phyloP scores from a whole-genome alignment of 2,888 invertebrate species.

The Acanthacorydalis orientalis region DNA sequence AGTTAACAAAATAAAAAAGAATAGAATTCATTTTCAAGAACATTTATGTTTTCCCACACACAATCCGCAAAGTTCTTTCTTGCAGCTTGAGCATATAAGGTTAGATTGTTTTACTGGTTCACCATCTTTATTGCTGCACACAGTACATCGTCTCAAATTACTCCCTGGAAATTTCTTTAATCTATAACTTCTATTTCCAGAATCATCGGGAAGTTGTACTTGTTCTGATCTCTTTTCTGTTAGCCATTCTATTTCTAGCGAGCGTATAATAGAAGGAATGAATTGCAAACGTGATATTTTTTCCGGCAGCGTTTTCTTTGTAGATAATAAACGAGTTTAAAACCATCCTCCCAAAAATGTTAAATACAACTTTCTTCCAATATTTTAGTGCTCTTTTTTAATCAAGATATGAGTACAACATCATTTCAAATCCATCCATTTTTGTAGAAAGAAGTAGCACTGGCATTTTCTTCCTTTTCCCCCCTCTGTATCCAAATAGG shows the following conservation, averaged over 20 bases:
- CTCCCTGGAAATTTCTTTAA: not conserved
- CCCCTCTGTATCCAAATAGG: no score
- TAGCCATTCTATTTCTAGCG: slow-evolving; percentile 12
- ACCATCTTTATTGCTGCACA: not conserved
- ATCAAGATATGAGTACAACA: no score
- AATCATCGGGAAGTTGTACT: not conserved
- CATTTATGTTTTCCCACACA: slow-evolving; percentile 9
- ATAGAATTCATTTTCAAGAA: no score
- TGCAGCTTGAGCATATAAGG: slow-evolving; percentile 10
- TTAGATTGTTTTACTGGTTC: not conserved
- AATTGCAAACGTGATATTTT: slow-evolving; percentile 13
- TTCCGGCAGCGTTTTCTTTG: slow-evolving; percentile 9
- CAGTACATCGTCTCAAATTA: not conserved
- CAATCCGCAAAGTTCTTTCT: slow-evolving; percentile 11
- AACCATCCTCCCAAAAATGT: slow-evolving; percentile 5
- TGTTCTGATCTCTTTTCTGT: slow-evolving; percentile 6
- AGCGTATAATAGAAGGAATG: slow-evolving; percentile 12
- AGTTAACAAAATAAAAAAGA: no score
- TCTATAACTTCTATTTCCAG: no score
- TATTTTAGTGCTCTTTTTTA: no score
- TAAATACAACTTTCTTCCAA: no score
- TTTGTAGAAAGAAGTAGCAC: no score
- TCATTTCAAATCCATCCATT: no score
- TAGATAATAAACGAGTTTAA: slow-evolving; percentile 15
- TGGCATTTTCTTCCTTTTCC: no score